Conservation (phyloP, 2,113 vertebrate genomes). For the Osmerus eperlanus region DNA sequence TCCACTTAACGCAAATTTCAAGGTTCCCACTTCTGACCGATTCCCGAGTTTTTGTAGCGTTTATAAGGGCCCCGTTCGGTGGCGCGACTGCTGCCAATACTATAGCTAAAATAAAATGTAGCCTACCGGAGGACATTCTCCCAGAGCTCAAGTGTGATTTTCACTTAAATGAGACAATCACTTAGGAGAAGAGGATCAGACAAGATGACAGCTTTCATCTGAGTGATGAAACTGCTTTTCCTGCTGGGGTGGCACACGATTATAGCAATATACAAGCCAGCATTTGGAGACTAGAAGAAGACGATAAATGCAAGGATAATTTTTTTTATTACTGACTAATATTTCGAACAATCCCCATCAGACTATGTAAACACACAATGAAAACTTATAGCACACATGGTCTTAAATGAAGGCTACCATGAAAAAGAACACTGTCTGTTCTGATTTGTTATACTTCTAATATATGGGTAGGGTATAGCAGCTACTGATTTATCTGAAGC, state of each 20-base stretch:
- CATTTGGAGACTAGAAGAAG: too few species aligned
- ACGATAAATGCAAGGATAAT: too few species aligned
- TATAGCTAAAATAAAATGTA: constrained; percentile 15
- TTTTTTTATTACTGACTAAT: too few species aligned
- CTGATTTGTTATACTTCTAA: too few species aligned
- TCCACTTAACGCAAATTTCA: not conserved
- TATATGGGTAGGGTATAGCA: too few species aligned
- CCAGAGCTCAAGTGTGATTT: constrained; percentile 14
- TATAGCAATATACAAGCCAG: not conserved
- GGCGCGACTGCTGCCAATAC: not conserved
- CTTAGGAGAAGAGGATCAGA: constrained; percentile 17
- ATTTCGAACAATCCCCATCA: too few species aligned
- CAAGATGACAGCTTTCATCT: constrained; percentile 20
- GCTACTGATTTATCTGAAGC: too few species aligned
- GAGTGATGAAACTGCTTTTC: not conserved
- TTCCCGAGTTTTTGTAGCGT: constrained; percentile 21
- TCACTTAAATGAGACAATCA: constrained; percentile 13
- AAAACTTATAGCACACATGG: too few species aligned
- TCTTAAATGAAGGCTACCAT: too few species aligned
- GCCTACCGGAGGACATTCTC: not conserved
- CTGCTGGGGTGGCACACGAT: not conserved
- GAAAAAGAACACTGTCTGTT: too few species aligned
- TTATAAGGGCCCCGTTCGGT: too few species aligned
- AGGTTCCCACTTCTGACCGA: constrained; percentile 12
- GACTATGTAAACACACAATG: too few species aligned